Evolutionary conservation across 2,888 invertebrate genomes (phyloP), one percentile per base, ranked within the genome.

Genomic region (Apotomis capreana): DNA sequence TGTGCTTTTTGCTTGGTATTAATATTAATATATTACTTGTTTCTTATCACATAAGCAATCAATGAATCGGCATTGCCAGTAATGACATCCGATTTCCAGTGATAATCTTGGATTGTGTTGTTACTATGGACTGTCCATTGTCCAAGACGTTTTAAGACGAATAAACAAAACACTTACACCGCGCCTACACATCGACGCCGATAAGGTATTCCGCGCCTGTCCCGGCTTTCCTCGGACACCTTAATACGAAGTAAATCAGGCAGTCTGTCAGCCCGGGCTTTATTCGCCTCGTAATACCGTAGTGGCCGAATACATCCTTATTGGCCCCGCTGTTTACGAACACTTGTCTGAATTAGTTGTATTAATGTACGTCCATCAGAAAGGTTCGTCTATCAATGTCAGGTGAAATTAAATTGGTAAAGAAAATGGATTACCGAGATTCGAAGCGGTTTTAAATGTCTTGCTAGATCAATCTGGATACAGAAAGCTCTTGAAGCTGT

Each of bases 241-340:
- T 72, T 72, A 72, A 68, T 63, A 63, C 55, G 51, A 68, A 59
- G 57, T 72, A 72, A 72, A 68, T 72, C 72, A 63, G 62, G 49
- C 61, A 51, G 61, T 58, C 68, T 68, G 72, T 68, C 72, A 68
- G 44, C 58, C 52, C 68, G 40, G 36, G 40, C 71, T 71, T 71
- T 71, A 71, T 72, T 68, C 58, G 52, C 46, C 69, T 52, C 63
- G 54, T 65, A 64, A 62, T 65, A 46, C 59, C 68, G 75, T 75
- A 78, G 78, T 78, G 78, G 77, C 76, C 76, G 78, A 78, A 80
- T 77, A 78, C 62, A 71, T 79, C 74, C 76, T 78, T 75, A 77
- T 78, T 80, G 78, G 75, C 75, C 68, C 72, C 67, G 76, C 75
- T 76, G 78, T 75, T 78, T 79, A 70, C 64, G 67, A n/a, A 59